These are phyloP conservation scores for Drosophila kanapiae DNA, from an alignment of 1,140 invertebrate genomes.

Conservation along the genomic window DNA sequence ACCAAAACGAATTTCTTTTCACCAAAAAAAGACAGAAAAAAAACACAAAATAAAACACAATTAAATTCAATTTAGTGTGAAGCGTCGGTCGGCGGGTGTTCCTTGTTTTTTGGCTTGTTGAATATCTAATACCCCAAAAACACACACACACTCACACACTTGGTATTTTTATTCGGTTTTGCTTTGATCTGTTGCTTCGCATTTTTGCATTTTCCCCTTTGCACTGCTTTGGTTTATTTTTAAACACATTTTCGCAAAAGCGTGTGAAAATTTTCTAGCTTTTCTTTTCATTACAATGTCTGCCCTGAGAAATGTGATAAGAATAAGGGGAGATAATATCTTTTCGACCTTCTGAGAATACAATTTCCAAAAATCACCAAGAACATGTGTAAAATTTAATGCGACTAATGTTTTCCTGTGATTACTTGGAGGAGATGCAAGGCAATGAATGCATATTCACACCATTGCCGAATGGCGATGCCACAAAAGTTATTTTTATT, in stretches of 20 bases:
- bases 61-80: slow-evolving; percentile 57
- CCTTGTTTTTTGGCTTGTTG: slow-evolving; percentile 35
- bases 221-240: slow-evolving; percentile 63
- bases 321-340: background rate
- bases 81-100: slow-evolving; percentile 18
- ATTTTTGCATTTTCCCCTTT: slow-evolving; percentile 50
- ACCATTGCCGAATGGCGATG: slow-evolving; percentile 2
- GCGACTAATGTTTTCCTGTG: slow-evolving; percentile 11
- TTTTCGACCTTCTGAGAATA: slow-evolving; percentile 10
- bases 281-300: slow-evolving; percentile 35
- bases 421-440: slow-evolving; percentile 42
- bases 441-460: slow-evolving; percentile 19
- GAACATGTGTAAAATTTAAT: slow-evolving; percentile 18
- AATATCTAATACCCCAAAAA: slow-evolving; percentile 10
- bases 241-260: slow-evolving; percentile 51
- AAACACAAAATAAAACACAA: slow-evolving; percentile 35
- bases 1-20: slow-evolving; percentile 29
- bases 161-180: slow-evolving; percentile 32
- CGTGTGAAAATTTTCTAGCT: slow-evolving; percentile 36
- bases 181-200: slow-evolving; percentile 64
- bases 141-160: slow-evolving; percentile 5
- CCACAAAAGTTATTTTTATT: slow-evolving; percentile 31
- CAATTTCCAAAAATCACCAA: slow-evolving; percentile 23
- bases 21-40: slow-evolving; percentile 30
- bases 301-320: slow-evolving; percentile 20